phyloP scores from a whole-genome alignment of 2,888 invertebrate species.

The Rhimphoctona megacephalus region DNA sequence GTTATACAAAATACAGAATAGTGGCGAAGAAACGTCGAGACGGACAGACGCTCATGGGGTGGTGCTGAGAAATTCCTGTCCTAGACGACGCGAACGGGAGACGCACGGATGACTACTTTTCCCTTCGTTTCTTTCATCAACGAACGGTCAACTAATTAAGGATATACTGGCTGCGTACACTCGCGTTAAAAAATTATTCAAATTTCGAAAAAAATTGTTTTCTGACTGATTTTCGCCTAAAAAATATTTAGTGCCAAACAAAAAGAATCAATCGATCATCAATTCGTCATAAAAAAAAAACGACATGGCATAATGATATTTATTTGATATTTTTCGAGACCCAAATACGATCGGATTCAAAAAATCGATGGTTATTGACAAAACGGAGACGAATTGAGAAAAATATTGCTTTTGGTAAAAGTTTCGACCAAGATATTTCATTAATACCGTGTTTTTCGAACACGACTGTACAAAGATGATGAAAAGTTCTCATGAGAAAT shows the following conservation, averaged over 20 bases:
- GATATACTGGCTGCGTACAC: slow-evolving; percentile 16
- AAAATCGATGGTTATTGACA: neutral
- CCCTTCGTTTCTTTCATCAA: slow-evolving; percentile 38
- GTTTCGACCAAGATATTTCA: neutral
- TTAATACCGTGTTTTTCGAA: neutral
- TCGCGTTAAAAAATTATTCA: neutral
- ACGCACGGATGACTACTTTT: slow-evolving; percentile 44
- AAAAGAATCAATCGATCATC: neutral
- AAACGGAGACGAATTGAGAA: neutral
- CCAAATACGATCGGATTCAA: neutral
- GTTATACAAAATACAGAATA: neutral
- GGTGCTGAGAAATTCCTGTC: slow-evolving; percentile 65
- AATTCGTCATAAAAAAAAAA: neutral
- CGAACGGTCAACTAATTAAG: slow-evolving; percentile 59
- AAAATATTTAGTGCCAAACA: neutral
- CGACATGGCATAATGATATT: neutral
- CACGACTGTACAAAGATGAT: neutral
- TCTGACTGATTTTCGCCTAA: neutral
- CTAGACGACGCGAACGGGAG: slow-evolving; percentile 41
- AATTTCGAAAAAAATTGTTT: neutral
- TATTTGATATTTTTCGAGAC: neutral
- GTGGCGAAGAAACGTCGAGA: slow-evolving; percentile 21
- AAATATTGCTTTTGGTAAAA: neutral
- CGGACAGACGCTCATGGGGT: slow-evolving; percentile 24
- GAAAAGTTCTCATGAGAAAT: slow-evolving; percentile 30